Conservation (phyloP, 2,113 vertebrate species). For the Glaucomys volans region DNA sequence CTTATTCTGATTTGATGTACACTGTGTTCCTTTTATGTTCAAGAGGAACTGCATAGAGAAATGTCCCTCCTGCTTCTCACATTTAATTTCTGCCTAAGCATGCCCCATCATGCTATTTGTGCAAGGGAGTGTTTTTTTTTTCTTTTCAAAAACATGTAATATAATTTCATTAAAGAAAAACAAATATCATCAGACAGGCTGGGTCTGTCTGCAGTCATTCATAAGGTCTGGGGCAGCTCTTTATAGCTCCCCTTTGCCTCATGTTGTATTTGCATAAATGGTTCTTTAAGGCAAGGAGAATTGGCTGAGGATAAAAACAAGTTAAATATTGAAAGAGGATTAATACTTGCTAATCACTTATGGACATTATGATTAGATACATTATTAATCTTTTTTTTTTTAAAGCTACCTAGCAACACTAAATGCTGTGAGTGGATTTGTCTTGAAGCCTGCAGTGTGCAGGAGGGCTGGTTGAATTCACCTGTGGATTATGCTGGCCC, state of each 20-base stretch:
- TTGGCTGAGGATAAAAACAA: constrained; percentile 27
- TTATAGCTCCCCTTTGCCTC: constrained; percentile 43
- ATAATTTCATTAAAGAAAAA: constrained; percentile 53
- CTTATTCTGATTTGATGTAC: neutral
- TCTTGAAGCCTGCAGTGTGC: neutral
- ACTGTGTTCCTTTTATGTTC: neutral
- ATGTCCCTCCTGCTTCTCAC: constrained; percentile 15
- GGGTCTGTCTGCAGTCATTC: neutral
- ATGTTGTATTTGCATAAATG: constrained; percentile 53
- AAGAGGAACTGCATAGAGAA: constrained; percentile 40
- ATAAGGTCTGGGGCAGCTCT: neutral
- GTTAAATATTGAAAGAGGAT: neutral
- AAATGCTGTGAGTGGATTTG: neutral
- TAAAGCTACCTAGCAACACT: neutral
- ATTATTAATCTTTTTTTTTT: constrained; percentile 37
- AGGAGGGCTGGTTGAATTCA: neutral
- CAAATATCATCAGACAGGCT: neutral
- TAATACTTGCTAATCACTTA: constrained; percentile 44
- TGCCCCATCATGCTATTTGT: constrained; percentile 3
- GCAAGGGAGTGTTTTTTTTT: neutral
- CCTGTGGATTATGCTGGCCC: neutral
- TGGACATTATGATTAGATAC: constrained; percentile 41
- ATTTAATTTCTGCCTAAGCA: constrained; percentile 58
- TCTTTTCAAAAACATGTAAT: neutral
- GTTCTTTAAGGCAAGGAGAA: constrained; percentile 27